These are phyloP conservation scores for Malurus elegans DNA, from an alignment of 2,113 vertebrate species.

Conservation along the genomic window DNA sequence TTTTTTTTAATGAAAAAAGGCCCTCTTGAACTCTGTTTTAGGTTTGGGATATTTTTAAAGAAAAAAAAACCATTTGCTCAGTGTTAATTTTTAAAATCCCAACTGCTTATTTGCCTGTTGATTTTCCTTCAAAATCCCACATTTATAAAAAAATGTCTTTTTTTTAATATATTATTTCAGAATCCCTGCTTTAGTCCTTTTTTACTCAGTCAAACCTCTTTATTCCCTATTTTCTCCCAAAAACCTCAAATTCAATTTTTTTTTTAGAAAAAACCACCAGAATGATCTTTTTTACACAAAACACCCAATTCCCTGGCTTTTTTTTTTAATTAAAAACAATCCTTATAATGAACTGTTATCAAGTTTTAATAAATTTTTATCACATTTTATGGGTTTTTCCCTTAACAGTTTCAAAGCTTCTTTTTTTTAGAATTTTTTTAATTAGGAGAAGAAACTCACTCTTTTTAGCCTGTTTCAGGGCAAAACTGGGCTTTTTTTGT, in stretches of 20 bases:
- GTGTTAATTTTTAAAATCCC: neutral
- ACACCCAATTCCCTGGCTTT: no score
- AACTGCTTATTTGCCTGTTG: neutral
- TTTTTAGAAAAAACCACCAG: neutral
- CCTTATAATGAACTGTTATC: rapidly evolving
- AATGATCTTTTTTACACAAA: neutral
- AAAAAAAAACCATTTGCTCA: neutral
- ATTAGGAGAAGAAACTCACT: neutral
- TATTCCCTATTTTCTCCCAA: neutral
- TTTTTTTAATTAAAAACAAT: neutral
- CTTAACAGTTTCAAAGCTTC: neutral
- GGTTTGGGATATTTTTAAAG: neutral
- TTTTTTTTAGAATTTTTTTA: neutral
- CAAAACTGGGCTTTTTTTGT: neutral
- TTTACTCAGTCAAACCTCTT: neutral
- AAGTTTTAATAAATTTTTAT: neutral
- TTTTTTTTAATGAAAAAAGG: no score
- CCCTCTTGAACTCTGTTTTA: neutral
- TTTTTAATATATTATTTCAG: neutral
- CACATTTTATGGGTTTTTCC: neutral
- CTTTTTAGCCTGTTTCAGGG: neutral
- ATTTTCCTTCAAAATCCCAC: neutral
- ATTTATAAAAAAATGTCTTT: neutral
- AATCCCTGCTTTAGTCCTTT: neutral
- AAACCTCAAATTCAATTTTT: neutral